A percentile compares a stretch with the other conserved stretches of the same genome.
These are phyloP conservation scores for Tupaia chinensis DNA, from an alignment of 2,113 vertebrate species.

Conservation along the genomic window DNA sequence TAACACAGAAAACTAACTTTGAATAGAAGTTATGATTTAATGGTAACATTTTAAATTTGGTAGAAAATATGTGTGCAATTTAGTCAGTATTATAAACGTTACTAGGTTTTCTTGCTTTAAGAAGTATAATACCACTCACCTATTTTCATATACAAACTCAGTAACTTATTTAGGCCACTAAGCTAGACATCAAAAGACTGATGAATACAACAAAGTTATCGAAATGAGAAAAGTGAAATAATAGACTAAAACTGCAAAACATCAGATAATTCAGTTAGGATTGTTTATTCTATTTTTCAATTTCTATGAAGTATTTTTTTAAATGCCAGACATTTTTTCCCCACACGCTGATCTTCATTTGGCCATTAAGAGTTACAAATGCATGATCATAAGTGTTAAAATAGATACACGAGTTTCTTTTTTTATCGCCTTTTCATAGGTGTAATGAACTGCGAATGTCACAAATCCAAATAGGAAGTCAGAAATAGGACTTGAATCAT, in stretches of 20 bases:
- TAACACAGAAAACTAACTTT: not conserved
- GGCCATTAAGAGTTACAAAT: not conserved
- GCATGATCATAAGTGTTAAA: not conserved
- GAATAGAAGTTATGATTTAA: not conserved
- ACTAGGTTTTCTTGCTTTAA: not conserved
- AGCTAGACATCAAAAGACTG: not conserved
- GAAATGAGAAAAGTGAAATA: not conserved
- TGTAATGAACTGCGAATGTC: not conserved
- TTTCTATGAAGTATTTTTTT: not conserved
- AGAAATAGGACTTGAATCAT: not conserved
- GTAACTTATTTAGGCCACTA: not conserved
- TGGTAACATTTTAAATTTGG: not conserved
- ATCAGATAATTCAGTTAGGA: not conserved
- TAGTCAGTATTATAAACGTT: not conserved
- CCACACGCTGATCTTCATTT: not conserved
- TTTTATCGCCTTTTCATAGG: not conserved
- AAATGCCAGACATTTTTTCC: not conserved
- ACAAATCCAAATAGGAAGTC: not conserved
- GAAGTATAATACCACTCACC: not conserved
- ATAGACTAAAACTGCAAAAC: not conserved
- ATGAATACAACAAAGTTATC: not conserved
- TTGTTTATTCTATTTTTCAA: not conserved
- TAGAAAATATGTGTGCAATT: not conserved
- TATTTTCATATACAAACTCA: not conserved
- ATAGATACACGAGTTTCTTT: not conserved